phyloP scores from a whole-genome alignment of 2,797 vertebrate species.

The Buphagus erythrorhynchus region DNA sequence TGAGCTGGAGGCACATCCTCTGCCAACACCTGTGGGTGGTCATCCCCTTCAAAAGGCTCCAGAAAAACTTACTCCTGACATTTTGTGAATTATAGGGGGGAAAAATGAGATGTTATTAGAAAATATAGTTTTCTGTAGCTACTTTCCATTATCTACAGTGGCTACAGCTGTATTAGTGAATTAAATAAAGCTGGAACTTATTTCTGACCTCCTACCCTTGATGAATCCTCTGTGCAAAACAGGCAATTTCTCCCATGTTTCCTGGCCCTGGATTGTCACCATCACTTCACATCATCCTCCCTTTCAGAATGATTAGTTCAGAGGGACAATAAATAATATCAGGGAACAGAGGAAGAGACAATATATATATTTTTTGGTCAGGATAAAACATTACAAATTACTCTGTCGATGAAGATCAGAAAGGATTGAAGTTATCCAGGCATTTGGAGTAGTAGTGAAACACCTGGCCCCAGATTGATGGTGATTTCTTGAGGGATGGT shows the following conservation, averaged over 20 bases:
- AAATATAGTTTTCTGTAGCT: neutral
- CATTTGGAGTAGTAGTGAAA: neutral
- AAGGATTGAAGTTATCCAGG: neutral
- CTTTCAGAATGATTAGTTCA: neutral
- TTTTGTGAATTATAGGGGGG: neutral
- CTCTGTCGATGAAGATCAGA: neutral
- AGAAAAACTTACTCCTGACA: neutral
- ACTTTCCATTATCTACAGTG: neutral
- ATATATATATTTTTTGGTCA: neutral
- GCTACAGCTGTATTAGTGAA: neutral
- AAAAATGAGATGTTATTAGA: neutral
- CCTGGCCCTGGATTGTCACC: neutral
- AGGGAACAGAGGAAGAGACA: neutral
- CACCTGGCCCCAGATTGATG: neutral
- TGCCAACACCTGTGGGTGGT: neutral
- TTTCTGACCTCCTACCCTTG: neutral
- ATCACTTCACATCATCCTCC: neutral
- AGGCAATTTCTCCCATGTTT: neutral
- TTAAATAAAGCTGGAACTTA: neutral
- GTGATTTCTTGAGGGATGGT: neutral
- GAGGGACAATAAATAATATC: neutral
- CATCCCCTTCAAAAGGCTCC: neutral
- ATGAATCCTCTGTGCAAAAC: neutral
- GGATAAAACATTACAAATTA: neutral
- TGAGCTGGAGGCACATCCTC: neutral